These are phyloP conservation scores for Maniola hyperantus DNA, from an alignment of 2,888 invertebrate genomes.

Conservation along the genomic window DNA sequence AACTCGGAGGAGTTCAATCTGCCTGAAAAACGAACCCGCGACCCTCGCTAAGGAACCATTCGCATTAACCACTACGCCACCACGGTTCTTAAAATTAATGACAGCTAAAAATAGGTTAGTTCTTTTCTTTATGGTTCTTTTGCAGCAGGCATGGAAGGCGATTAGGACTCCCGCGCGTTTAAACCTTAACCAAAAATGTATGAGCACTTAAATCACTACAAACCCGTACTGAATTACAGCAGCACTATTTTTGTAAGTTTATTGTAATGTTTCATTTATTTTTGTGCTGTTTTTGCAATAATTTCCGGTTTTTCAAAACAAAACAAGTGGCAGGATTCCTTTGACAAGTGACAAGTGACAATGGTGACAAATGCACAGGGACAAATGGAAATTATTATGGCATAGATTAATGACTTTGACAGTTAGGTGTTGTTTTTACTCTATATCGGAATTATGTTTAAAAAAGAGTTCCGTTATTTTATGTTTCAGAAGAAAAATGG, in stretches of 20 bases:
- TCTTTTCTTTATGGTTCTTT: background rate
- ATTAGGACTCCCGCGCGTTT: constrained; percentile 18
- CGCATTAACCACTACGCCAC: constrained; percentile 4
- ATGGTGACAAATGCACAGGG: background rate
- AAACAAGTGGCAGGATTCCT: background rate
- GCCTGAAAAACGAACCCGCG: background rate
- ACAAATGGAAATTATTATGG: too few relatives aligned
- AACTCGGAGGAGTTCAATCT: background rate
- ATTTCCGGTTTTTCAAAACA: background rate
- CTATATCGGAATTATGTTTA: background rate
- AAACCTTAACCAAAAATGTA: constrained; percentile 6
- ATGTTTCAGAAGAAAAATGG: constrained; percentile 51
- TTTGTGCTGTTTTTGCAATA: background rate
- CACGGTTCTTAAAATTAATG: constrained; percentile 14
- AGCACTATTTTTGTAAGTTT: constrained; percentile 26
- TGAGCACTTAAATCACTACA: background rate
- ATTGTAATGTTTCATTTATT: constrained; percentile 10
- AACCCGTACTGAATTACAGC: constrained; percentile 18
- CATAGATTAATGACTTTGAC: background rate
- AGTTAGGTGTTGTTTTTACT: background rate
- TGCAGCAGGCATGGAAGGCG: constrained; percentile 31
- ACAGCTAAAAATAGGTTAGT: constrained; percentile 43
- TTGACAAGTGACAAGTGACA: background rate
- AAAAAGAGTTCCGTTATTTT: constrained; percentile 4
- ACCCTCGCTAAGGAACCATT: background rate